These are phyloP conservation scores for Lamellibrachia luymesi DNA, from an alignment of 1,140 invertebrate genomes.

Conservation along the genomic window DNA sequence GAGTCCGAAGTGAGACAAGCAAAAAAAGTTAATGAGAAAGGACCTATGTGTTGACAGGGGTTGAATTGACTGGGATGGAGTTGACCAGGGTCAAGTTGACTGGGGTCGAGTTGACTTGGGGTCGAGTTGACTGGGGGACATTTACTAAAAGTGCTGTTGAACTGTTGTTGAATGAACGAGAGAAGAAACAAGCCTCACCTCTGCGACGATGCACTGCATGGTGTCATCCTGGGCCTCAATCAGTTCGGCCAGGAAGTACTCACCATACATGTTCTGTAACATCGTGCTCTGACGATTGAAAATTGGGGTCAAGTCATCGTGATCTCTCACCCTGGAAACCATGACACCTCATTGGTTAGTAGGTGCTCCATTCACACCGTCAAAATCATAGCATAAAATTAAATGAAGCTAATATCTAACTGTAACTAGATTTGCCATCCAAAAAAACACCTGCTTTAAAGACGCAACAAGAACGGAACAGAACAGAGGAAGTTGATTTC, in stretches of 20 bases:
- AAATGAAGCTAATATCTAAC: not conserved
- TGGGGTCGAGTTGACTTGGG: too few relatives aligned
- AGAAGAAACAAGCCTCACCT: constrained; percentile 39
- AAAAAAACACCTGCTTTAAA: not conserved
- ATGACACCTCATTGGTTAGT: not conserved
- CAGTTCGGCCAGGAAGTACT: constrained; percentile 72
- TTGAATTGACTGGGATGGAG: too few relatives aligned
- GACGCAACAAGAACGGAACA: too few relatives aligned
- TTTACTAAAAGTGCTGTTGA: not conserved
- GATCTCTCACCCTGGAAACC: constrained; percentile 67
- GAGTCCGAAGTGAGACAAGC: too few relatives aligned
- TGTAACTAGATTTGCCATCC: not conserved
- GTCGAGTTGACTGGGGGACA: too few relatives aligned
- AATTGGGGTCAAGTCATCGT: constrained; percentile 70
- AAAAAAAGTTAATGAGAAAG: too few relatives aligned
- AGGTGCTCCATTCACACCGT: not conserved
- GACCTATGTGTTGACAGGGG: too few relatives aligned
- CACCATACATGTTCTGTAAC: constrained; percentile 66
- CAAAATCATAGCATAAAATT: not conserved
- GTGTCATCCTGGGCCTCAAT: constrained; percentile 62
- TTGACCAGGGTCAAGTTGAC: too few relatives aligned
- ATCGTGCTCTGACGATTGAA: constrained; percentile 62
- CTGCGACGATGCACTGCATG: constrained; percentile 57
- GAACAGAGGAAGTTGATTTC: too few relatives aligned
- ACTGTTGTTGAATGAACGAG: not conserved